phyloP scores from a whole-genome alignment of 2,797 vertebrate species.

The Chloroceryle amazona region DNA sequence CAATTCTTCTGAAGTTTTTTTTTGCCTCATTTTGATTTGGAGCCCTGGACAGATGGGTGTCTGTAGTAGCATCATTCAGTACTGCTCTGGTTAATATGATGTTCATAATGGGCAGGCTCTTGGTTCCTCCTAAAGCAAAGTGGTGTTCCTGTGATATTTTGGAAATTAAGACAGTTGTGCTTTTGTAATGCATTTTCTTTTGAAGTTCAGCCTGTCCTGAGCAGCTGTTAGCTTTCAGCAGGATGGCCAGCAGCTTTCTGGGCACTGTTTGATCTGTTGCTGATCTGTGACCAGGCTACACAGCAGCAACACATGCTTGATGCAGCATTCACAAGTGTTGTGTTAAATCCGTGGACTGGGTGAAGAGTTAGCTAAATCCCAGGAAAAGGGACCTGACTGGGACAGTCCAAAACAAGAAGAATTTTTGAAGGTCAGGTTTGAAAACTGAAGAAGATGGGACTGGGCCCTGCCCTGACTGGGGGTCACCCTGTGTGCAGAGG shows the following conservation, averaged over 20 bases:
- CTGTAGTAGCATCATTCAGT: neutral
- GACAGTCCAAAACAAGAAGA: neutral
- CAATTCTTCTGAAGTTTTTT: neutral
- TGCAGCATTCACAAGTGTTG: neutral
- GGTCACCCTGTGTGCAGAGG: neutral
- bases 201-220: neutral
- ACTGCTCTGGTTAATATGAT: neutral
- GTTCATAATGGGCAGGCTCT: neutral
- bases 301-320: neutral
- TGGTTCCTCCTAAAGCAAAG: neutral
- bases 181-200: neutral
- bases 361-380: neutral
- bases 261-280: accelerated
- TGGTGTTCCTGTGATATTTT: neutral
- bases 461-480: neutral
- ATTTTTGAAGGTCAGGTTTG: neutral
- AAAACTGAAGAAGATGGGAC: neutral
- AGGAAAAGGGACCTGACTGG: neutral
- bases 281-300: neutral
- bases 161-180: neutral
- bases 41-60: accelerated
- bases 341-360: neutral
- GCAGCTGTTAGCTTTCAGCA: neutral
- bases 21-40: neutral
- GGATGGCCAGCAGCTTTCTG: neutral